Evolutionary conservation across 64 coral and sea anemone genomes (phyloP).

Genomic region (Pocillopora verrucosa): DNA sequence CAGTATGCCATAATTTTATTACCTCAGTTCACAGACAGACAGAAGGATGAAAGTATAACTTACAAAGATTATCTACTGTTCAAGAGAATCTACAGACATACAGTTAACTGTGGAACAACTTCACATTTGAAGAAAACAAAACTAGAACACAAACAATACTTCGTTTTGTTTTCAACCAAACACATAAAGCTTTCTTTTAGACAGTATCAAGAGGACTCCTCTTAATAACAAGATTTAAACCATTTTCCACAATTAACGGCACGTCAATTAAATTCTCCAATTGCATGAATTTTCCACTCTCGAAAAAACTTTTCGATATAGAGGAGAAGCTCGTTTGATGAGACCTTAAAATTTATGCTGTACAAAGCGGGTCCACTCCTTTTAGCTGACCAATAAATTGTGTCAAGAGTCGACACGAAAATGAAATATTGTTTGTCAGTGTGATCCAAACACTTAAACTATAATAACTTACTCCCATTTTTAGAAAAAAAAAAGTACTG

Average conservation of each 20-base stretch:
- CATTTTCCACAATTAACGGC: background rate
- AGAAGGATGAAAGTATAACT: background rate
- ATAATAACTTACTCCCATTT: background rate
- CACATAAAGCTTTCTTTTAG: too few species aligned
- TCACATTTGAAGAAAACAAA: background rate
- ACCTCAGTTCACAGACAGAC: slow-evolving; percentile 30
- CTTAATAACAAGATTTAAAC: too few species aligned
- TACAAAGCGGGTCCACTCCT: background rate
- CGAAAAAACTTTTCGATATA: background rate
- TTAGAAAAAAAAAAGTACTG: background rate
- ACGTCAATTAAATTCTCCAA: background rate
- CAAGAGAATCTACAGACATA: background rate
- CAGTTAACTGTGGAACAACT: background rate
- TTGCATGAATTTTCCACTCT: background rate
- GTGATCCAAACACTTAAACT: background rate
- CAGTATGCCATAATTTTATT: slow-evolving; percentile 45
- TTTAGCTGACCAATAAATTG: background rate
- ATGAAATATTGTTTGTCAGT: background rate
- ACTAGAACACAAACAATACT: background rate
- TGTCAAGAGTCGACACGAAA: background rate
- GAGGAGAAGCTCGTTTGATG: background rate
- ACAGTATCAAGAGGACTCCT: too few species aligned
- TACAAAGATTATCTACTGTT: slow-evolving; percentile 1
- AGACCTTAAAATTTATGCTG: background rate
- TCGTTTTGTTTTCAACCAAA: too few species aligned